Evolutionary conservation across 2,888 invertebrate genomes (phyloP).

Genomic region (Clanis bilineata): DNA sequence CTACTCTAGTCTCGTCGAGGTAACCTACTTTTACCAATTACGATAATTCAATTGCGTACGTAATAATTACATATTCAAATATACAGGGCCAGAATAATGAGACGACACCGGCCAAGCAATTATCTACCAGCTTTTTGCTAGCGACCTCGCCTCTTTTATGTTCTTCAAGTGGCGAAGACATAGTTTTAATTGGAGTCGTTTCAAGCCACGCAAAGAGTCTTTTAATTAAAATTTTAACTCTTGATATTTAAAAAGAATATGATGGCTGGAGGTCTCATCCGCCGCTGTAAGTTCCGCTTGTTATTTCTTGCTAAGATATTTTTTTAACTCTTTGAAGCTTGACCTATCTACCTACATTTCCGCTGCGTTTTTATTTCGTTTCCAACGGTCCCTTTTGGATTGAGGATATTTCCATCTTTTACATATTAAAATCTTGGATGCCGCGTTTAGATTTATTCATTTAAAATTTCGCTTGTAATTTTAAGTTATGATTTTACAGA

Average conservation of each 20-base stretch:
- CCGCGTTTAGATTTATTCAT: background rate
- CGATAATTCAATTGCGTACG: background rate
- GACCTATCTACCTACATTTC: conserved; percentile 4
- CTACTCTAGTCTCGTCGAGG: too few species aligned
- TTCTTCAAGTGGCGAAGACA: conserved; percentile 63
- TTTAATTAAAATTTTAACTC: conserved; percentile 74
- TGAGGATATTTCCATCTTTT: conserved; percentile 1
- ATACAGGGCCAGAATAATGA: conserved; percentile 59
- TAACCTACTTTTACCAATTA: background rate
- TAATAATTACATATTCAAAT: conserved; percentile 43
- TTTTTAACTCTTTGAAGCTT: background rate
- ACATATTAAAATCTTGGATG: conserved; percentile 3
- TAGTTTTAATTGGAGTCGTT: conserved; percentile 78
- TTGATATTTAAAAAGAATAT: conserved; percentile 63
- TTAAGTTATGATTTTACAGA: background rate
- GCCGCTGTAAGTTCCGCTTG: conserved; percentile 45
- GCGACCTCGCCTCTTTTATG: conserved; percentile 62
- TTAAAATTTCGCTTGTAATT: background rate
- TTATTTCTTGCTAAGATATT: conserved; percentile 24
- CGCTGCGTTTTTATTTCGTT: background rate
- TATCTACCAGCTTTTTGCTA: conserved; percentile 59
- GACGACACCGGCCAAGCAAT: conserved; percentile 55
- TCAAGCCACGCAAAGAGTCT: conserved; percentile 64
- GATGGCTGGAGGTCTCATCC: conserved; percentile 44
- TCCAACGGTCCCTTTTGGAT: background rate